Evolutionary conservation across 2,888 invertebrate species (phyloP).

Genomic region (Lasioglossum villosulum): DNA sequence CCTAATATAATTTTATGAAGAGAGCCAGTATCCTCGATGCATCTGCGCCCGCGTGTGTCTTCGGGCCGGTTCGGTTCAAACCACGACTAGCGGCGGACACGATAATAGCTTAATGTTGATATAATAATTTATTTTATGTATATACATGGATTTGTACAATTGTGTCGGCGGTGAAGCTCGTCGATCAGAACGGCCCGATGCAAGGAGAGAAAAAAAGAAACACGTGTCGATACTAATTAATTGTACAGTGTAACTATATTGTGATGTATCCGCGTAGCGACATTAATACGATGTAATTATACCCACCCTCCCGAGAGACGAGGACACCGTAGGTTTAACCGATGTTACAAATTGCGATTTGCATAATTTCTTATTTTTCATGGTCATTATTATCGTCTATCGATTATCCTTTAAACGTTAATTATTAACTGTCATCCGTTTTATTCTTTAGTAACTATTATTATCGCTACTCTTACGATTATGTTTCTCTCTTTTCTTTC

Average conservation of each 20-base stretch:
- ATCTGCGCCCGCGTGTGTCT: conserved; percentile 70
- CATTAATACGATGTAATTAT: conserved; percentile 75
- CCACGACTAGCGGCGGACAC: conserved; percentile 75
- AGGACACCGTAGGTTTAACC: conserved; percentile 69
- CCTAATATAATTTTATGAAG: conserved; percentile 84
- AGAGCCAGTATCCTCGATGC: conserved; percentile 83
- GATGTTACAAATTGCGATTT: conserved; percentile 67
- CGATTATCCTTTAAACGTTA: conserved; percentile 67
- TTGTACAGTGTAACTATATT: conserved; percentile 85
- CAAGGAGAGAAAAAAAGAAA: conserved; percentile 45
- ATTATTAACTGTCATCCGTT: conserved; percentile 61
- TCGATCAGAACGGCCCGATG: conserved; percentile 65
- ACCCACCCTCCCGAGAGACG: conserved; percentile 37
- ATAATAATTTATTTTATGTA: conserved; percentile 85
- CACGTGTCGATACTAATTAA: conserved; percentile 78
- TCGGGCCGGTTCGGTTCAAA: conserved; percentile 61
- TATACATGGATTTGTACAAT: conserved; percentile 82
- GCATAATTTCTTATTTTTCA: conserved; percentile 68
- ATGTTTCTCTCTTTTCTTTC: conserved; percentile 64
- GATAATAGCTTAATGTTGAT: conserved; percentile 83
- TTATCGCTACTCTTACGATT: conserved; percentile 69
- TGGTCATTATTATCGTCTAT: conserved; percentile 67
- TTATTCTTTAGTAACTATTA: conserved; percentile 64
- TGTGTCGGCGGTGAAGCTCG: conserved; percentile 73
- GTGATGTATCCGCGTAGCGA: conserved; percentile 83